Base-by-base conservation (phyloP, 2,113 vertebrate genomes). In the Synodontis membranacea region DNA sequence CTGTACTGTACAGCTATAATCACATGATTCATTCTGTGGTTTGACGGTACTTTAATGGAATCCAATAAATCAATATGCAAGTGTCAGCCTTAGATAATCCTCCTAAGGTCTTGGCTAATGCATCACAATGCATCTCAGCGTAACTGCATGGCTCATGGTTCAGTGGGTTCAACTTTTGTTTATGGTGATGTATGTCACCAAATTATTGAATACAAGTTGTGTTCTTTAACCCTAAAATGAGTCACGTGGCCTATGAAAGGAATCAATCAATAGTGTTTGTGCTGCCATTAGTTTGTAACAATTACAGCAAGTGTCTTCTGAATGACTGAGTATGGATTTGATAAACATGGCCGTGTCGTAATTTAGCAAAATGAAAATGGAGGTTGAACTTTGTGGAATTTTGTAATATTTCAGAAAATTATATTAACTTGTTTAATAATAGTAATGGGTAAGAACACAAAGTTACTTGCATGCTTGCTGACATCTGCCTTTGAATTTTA, bases 41-140 rank as follows among this genome's bases (percentile, higher is more conserved):
- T 48, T 50, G 70, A 74, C 21, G 1, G 34, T 42, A 7, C 14
- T 48, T 76, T 76, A 76, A 9, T 39, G 23, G 34, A 34, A 39
- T 54, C 28, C 66, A 56, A 14, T n/a, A 28, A 72, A 54, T 72
- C 81, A 50, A 9, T 11, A 31, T 60, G 7, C 2, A 82, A 50
- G 17, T 50, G 68, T 60, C 1, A 75, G 46, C 3, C n/a, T 46
- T 2, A 12, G 25, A 11, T 12, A 12, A 15, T 34, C 39, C 52
- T 37, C 37, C 39, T 64, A 82, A 85, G 46, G 23, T 85, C 78
- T 82, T n/a, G 75, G 56, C 56, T 50, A 5, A 58, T 54, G 12
- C 11, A 4, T 28, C 48, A 54, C 54, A 19, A 85, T 19, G 28
- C 25, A 23, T 68, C 52, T 23, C 60, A 12, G 42, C 21, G 23